Conservation (phyloP, 23 tunicate genomes). For the Styela plicata region DNA sequence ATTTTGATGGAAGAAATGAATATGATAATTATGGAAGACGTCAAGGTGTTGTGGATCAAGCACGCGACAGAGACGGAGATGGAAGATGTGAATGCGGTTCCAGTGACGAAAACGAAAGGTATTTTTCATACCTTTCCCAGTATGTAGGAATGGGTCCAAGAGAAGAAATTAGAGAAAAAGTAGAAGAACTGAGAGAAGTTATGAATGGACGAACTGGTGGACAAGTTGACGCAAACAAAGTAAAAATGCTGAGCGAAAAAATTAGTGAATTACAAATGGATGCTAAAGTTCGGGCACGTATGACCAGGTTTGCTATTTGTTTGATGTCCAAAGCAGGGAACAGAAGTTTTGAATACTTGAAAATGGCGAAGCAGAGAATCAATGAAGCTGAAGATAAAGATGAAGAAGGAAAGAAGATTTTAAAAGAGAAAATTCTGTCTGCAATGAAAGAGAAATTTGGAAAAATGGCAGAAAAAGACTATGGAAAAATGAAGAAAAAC, state of each 20-base stretch:
- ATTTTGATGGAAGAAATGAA: no score
- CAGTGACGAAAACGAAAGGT: not conserved
- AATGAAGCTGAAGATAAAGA: not conserved
- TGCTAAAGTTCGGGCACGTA: not conserved
- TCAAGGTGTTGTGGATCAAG: no score
- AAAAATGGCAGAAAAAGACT: not conserved
- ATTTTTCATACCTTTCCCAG: not conserved
- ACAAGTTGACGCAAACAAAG: not conserved
- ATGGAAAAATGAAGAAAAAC: not conserved
- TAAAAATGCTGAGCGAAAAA: not conserved
- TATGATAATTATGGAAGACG: no score
- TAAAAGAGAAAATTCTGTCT: not conserved
- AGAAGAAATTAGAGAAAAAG: not conserved
- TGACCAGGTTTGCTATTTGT: not conserved
- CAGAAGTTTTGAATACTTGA: not conserved
- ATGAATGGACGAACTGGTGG: not conserved
- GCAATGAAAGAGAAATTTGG: not conserved
- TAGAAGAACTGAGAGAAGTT: not conserved
- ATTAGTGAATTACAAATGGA: not conserved
- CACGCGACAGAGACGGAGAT: no score
- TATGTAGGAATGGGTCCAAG: constrained; percentile 1
- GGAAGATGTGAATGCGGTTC: no score
- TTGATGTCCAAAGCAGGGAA: constrained; percentile 2
- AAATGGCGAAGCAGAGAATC: not conserved
- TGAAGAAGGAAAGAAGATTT: not conserved